phyloP scores from a whole-genome alignment of 92 coral and sea anemone genomes.

The Phenganax marumi region DNA sequence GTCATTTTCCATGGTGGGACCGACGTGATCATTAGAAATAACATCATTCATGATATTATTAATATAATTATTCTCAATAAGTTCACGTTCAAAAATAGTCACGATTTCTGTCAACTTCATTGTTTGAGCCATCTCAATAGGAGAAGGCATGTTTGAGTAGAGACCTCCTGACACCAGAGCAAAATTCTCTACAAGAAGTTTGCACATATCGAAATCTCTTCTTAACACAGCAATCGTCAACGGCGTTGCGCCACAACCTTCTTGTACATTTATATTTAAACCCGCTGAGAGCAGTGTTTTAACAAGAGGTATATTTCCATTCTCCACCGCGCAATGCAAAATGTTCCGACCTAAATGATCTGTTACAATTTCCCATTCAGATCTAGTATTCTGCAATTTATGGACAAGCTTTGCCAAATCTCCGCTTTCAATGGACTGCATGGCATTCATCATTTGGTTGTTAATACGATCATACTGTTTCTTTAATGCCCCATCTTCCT shows the following conservation, averaged over 20 bases:
- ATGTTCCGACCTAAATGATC: constrained; percentile 14
- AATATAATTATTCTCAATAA: background rate
- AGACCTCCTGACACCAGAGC: constrained; percentile 29
- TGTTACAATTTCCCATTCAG: background rate
- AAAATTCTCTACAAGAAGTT: constrained; percentile 45
- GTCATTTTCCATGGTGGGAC: too few relatives aligned
- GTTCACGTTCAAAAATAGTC: too few relatives aligned
- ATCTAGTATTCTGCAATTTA: background rate
- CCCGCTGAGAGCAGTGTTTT: constrained; percentile 47
- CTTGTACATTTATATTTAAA: constrained; percentile 39
- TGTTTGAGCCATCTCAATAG: constrained; percentile 41
- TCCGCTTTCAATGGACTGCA: background rate
- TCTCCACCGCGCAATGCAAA: constrained; percentile 10
- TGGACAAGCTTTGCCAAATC: background rate
- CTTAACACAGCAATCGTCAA: constrained; percentile 45
- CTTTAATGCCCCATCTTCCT: constrained; percentile 5
- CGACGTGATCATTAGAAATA: background rate
- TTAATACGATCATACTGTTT: constrained; percentile 7
- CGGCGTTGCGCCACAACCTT: constrained; percentile 57
- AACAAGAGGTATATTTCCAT: background rate
- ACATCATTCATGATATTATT: background rate
- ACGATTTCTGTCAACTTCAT: constrained; percentile 6
- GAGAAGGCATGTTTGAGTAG: constrained; percentile 41
- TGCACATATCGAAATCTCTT: constrained; percentile 37
- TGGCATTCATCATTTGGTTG: constrained; percentile 5